Evolutionary conservation across 2,888 invertebrate genomes (phyloP).

Genomic region (Synergus japonicus): DNA sequence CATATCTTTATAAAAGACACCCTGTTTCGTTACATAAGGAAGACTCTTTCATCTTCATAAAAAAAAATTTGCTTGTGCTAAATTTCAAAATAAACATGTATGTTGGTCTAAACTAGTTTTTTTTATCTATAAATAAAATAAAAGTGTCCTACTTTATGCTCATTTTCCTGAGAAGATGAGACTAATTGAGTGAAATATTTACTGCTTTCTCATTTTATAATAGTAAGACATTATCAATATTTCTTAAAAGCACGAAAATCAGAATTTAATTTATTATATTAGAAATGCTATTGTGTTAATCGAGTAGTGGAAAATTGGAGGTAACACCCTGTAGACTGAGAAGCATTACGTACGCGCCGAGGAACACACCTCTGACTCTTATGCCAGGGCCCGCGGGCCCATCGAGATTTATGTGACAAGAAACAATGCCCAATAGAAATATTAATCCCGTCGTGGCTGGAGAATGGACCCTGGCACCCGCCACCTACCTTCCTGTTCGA

Average conservation of each 20-base stretch:
- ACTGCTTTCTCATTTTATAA: no score
- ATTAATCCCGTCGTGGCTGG: conserved; percentile 64
- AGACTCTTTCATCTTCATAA: not conserved
- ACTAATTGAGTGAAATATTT: no score
- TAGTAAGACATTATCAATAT: not conserved
- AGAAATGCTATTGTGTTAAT: conserved; percentile 11
- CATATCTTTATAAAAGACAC: not conserved
- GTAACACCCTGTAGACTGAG: conserved; percentile 29
- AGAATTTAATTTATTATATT: not conserved
- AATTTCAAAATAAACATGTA: conserved; percentile 17
- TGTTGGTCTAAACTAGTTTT: conserved; percentile 24
- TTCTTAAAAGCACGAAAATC: not conserved
- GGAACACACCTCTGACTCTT: conserved; percentile 41
- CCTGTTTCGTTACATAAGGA: not conserved
- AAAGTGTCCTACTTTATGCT: not conserved
- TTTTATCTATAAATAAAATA: conserved; percentile 25
- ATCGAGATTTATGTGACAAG: conserved; percentile 65
- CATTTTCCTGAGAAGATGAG: not conserved
- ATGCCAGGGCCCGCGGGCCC: conserved; percentile 39
- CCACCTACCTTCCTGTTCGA: conserved; percentile 66
- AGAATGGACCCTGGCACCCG: conserved; percentile 54
- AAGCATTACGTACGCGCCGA: conserved; percentile 41
- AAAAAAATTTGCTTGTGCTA: conserved; percentile 20
- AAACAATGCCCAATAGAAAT: conserved; percentile 69
- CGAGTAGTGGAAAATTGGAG: conserved; percentile 15